Conservation (phyloP, 2,888 invertebrate genomes). For the Diabrotica balteata region DNA sequence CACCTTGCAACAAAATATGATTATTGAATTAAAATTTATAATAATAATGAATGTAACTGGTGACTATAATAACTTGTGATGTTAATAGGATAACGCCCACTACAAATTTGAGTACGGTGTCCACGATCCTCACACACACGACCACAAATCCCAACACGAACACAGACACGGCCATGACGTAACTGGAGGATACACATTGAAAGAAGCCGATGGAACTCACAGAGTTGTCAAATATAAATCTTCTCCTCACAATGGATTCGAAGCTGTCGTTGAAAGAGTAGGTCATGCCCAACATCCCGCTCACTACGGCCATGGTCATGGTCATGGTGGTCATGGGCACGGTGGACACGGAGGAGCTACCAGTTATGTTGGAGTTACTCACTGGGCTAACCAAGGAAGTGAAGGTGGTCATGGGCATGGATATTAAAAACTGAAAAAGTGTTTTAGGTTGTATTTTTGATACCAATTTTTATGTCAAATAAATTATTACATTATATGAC, state of each 20-base stretch:
- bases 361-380: constrained; percentile 46
- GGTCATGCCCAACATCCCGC: constrained; percentile 48
- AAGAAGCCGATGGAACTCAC: constrained; percentile 57
- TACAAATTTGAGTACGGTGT: constrained; percentile 58
- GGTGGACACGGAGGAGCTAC: constrained; percentile 31
- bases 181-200: constrained; percentile 55
- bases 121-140: constrained; percentile 56
- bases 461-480: too few species aligned
- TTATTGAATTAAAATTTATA: too few species aligned
- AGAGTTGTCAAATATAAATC: constrained; percentile 55
- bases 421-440: constrained; percentile 6
- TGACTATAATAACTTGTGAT: background rate
- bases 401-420: constrained; percentile 30
- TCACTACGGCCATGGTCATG: constrained; percentile 40
- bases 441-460: too few species aligned
- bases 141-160: constrained; percentile 57
- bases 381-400: constrained; percentile 40
- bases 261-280: constrained; percentile 44
- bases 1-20: too few species aligned
- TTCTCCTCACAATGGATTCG: constrained; percentile 41
- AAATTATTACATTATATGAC: too few species aligned
- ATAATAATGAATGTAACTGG: too few species aligned
- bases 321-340: constrained; percentile 14
- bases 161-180: constrained; percentile 55
- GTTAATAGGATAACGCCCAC: constrained; percentile 37